Conservation (phyloP, 2,888 invertebrate genomes). For the Hyposoter dolosus region DNA sequence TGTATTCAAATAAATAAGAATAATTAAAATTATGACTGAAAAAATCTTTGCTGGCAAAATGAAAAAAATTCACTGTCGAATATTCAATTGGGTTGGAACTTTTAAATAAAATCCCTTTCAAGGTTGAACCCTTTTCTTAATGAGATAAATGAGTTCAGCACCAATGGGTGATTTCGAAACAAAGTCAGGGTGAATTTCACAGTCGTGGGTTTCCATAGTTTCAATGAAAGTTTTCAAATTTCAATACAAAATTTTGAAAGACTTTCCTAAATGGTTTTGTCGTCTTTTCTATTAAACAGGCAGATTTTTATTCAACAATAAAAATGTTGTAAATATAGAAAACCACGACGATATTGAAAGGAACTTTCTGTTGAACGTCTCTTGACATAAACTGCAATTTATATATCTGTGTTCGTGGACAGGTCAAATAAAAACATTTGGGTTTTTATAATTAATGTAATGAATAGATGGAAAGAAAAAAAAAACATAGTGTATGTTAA, state of each 20-base stretch:
- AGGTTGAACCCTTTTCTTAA: neutral
- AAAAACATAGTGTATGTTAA: slow-evolving; percentile 25
- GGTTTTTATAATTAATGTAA: slow-evolving; percentile 18
- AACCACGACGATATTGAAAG: neutral
- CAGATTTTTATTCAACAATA: neutral
- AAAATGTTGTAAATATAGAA: neutral
- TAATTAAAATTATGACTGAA: neutral
- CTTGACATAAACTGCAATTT: neutral
- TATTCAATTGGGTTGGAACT: neutral
- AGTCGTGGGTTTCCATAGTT: neutral
- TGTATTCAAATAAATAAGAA: neutral
- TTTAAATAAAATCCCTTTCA: neutral
- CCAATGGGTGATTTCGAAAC: neutral
- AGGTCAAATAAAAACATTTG: neutral
- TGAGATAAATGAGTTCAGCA: neutral
- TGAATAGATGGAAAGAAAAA: slow-evolving; percentile 19
- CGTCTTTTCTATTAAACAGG: neutral
- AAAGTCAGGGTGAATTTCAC: neutral
- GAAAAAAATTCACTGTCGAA: neutral
- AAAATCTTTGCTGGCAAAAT: neutral
- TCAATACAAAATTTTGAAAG: neutral
- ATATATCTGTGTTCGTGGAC: neutral
- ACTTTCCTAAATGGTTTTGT: neutral
- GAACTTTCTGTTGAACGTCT: neutral
- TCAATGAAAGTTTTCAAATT: neutral